Conservation (phyloP, 2,113 vertebrate species). For the Mastomys natalensis region DNA sequence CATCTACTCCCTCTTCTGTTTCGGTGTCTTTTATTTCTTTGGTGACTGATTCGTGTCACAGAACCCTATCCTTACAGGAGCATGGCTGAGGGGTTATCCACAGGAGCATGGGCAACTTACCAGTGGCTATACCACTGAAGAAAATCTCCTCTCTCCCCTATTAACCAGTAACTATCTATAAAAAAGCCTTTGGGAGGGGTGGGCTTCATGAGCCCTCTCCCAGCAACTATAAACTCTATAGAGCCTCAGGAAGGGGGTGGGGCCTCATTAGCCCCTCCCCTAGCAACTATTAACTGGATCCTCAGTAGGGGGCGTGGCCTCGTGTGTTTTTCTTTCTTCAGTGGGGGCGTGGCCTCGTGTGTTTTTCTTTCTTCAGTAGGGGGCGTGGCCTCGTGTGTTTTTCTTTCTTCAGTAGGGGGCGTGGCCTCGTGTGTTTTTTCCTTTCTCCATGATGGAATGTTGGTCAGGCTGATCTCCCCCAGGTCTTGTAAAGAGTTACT, state of each 20-base stretch:
- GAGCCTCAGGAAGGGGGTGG: neutral
- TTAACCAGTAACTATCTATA: neutral
- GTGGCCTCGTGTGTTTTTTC: neutral
- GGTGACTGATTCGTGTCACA: neutral
- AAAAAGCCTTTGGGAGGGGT: neutral
- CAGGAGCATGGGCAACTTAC: neutral
- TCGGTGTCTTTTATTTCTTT: neutral
- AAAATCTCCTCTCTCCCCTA: neutral
- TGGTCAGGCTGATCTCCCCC: neutral
- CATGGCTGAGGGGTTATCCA: neutral
- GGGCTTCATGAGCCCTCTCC: neutral
- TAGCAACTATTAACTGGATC: neutral
- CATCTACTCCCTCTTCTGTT: neutral
- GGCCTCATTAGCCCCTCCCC: neutral
- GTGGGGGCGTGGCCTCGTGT: neutral
- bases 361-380: neutral
- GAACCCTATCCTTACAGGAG: neutral
- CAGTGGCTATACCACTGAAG: neutral
- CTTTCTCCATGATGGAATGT: neutral
- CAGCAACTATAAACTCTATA: neutral
- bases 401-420: neutral
- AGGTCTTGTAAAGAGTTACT: neutral
- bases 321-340: neutral
- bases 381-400: neutral
- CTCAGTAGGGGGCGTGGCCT: neutral